Percentiles rank a stretch among this genome's conserved stretches.
phyloP scores from a whole-genome alignment of 2,888 invertebrate genomes.

The Ceriagrion tenellum region DNA sequence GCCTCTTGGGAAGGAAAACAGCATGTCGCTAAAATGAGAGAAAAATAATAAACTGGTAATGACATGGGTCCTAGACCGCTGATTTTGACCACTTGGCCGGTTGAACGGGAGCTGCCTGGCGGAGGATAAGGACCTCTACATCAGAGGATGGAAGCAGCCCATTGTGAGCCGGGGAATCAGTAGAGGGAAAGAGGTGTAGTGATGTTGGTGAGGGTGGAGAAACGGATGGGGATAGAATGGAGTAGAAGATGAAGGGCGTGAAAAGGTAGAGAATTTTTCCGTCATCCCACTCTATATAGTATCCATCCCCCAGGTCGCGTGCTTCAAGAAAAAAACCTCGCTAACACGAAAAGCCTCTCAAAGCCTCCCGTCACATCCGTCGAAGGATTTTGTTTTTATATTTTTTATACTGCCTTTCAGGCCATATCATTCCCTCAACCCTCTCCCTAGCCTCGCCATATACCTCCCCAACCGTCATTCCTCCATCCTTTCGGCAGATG shows the following conservation, averaged over 20 bases:
- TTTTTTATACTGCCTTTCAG: conserved; percentile 50
- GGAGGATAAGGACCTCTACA: neutral
- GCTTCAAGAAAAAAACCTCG: neutral
- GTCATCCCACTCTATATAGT: conserved; percentile 40
- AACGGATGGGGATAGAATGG: neutral
- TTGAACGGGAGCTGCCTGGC: neutral
- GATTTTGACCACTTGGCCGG: conserved; percentile 16
- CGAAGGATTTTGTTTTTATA: conserved; percentile 17
- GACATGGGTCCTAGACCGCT: conserved; percentile 46
- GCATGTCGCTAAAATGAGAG: conserved; percentile 28
- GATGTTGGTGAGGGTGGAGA: neutral
- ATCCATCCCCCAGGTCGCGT: conserved; percentile 42
- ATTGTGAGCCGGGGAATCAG: neutral
- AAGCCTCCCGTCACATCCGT: conserved; percentile 49
- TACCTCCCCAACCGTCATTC: conserved; percentile 2
- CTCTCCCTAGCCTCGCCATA: neutral
- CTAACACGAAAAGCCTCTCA: conserved; percentile 59
- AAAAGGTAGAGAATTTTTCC: conserved; percentile 29
- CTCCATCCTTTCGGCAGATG: neutral
- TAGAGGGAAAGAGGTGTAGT: neutral
- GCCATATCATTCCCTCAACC: neutral
- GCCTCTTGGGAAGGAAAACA: neutral
- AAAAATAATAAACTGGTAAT: conserved; percentile 36
- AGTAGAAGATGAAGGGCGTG: neutral
- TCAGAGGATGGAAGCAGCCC: neutral